phyloP scores from a whole-genome alignment of 2,888 invertebrate genomes.

The Aleiodes alternator region DNA sequence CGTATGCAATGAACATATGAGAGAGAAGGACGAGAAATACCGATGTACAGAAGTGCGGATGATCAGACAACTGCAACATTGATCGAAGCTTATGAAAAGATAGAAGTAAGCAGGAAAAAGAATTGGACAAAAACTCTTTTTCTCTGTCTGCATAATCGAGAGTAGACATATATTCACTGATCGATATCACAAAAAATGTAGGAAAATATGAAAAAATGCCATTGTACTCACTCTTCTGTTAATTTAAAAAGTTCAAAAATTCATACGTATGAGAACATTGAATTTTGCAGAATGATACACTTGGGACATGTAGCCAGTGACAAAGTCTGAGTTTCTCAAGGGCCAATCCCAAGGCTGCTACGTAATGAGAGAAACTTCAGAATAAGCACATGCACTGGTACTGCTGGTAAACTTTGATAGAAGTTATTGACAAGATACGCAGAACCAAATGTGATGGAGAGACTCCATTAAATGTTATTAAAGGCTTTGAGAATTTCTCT shows the following conservation, averaged over 20 bases:
- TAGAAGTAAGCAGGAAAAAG: conserved; percentile 11
- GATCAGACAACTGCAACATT: conserved; percentile 20
- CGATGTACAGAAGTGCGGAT: conserved; percentile 28
- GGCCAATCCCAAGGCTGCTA: not conserved
- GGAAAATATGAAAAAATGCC: too few relatives aligned
- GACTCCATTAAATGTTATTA: too few relatives aligned
- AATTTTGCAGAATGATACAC: too few relatives aligned
- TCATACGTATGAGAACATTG: too few relatives aligned
- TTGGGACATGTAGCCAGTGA: too few relatives aligned
- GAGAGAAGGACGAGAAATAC: conserved; percentile 26
- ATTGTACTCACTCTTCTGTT: too few relatives aligned
- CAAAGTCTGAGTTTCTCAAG: not conserved
- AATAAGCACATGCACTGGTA: not conserved
- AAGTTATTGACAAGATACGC: too few relatives aligned
- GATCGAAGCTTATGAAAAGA: conserved; percentile 31
- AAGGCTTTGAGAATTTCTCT: too few relatives aligned
- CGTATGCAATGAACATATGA: conserved; percentile 61
- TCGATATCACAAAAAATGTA: too few relatives aligned
- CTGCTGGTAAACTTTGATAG: too few relatives aligned
- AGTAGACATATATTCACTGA: not conserved
- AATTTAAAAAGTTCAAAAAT: too few relatives aligned
- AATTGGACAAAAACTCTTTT: not conserved
- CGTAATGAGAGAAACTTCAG: conserved; percentile 4
- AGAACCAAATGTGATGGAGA: too few relatives aligned
- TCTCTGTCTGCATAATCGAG: not conserved